Evolutionary conservation across 2,113 vertebrate genomes (phyloP).

Genomic region (Nycticryphes semicollaris): DNA sequence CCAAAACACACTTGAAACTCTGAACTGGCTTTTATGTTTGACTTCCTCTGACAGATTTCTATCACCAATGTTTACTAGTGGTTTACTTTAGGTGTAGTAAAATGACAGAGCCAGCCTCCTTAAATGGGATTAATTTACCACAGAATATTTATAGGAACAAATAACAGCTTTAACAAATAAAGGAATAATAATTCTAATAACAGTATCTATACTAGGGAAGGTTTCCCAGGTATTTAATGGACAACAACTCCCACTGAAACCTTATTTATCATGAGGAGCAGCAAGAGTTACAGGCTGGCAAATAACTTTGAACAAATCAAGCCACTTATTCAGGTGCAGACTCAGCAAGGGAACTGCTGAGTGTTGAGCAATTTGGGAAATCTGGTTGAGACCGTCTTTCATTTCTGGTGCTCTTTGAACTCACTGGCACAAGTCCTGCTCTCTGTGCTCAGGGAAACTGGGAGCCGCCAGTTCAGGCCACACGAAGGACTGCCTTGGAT

Average conservation of each 20-base stretch:
- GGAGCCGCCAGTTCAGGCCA: neutral
- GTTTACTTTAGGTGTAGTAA: neutral
- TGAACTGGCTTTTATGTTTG: neutral
- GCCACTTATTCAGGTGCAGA: constrained; percentile 50
- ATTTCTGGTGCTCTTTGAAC: constrained; percentile 34
- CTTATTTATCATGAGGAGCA: constrained; percentile 42
- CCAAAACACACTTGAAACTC: neutral
- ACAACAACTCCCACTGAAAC: constrained; percentile 27
- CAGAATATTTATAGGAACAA: constrained; percentile 58
- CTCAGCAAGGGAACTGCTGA: constrained; percentile 54
- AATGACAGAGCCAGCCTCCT: constrained; percentile 4
- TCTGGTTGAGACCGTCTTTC: constrained; percentile 12
- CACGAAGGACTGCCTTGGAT: fast-evolving
- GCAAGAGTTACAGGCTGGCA: neutral
- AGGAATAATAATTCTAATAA: constrained; percentile 50
- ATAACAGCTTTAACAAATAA: constrained; percentile 49
- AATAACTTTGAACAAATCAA: constrained; percentile 36
- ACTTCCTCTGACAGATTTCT: constrained; percentile 37
- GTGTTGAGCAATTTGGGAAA: constrained; percentile 34
- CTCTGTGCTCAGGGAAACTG: fast-evolving
- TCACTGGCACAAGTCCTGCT: constrained; percentile 25
- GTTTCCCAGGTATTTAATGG: constrained; percentile 48
- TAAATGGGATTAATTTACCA: constrained; percentile 34
- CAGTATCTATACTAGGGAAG: neutral
- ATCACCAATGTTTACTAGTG: constrained; percentile 30